A percentile compares a stretch with the other conserved stretches of the same genome.
These are phyloP conservation scores for Rotaria magnacalcarata DNA, from an alignment of 2,888 invertebrate genomes.

Conservation along the genomic window DNA sequence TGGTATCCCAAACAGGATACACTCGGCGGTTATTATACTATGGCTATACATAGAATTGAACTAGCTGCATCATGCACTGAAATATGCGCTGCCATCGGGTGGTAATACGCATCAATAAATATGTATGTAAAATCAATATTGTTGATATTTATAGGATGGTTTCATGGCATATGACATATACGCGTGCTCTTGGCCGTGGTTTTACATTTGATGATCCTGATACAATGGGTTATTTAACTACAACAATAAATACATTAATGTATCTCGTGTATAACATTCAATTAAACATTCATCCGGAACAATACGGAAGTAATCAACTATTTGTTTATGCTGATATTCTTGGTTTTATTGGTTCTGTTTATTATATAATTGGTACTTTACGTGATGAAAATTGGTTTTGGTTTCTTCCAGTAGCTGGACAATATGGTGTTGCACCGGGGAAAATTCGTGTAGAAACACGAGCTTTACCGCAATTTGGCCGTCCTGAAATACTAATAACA, in stretches of 20 bases:
- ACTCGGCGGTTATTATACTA: conserved; percentile 2
- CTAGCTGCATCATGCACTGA: not conserved
- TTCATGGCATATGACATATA: conserved; percentile 10
- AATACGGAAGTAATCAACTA: not conserved
- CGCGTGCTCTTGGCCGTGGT: not conserved
- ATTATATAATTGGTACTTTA: conserved; percentile 1
- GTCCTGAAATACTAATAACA: not conserved
- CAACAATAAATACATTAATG: not conserved
- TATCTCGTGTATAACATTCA: conserved; percentile 21
- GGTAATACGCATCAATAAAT: not conserved
- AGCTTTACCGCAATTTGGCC: not conserved
- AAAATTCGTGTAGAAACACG: not conserved
- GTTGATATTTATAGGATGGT: not conserved
- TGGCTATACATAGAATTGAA: conserved; percentile 20
- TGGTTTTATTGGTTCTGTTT: not conserved
- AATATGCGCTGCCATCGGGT: not conserved
- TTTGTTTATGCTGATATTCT: not conserved
- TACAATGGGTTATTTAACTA: not conserved
- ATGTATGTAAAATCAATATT: not conserved
- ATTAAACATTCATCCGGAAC: not conserved
- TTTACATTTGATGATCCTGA: conserved; percentile 27
- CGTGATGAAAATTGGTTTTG: conserved; percentile 23
- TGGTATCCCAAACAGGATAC: not conserved
- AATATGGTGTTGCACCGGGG: not conserved
- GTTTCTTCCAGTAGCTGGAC: conserved; percentile 18